phyloP scores from a whole-genome alignment of 2,888 invertebrate species.

The Diarsia dahlii region DNA sequence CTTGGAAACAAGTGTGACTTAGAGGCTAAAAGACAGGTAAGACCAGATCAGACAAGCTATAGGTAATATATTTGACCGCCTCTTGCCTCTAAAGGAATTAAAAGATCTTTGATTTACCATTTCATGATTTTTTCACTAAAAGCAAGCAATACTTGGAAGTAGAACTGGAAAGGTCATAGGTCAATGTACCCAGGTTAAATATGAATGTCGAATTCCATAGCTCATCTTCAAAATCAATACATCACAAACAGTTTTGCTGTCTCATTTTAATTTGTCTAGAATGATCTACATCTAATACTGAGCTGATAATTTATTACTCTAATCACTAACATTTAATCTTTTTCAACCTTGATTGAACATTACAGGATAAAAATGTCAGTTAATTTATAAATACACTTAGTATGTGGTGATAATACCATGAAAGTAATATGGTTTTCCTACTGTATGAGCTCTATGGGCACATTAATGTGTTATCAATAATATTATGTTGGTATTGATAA shows the following conservation, averaged over 20 bases:
- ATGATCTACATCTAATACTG: not conserved
- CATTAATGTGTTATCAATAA: constrained; percentile 51
- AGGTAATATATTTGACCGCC: accelerated
- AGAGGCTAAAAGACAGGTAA: constrained; percentile 97
- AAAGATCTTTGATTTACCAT: not conserved
- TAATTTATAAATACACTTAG: constrained; percentile 24
- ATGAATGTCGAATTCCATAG: not conserved
- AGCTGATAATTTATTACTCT: not conserved
- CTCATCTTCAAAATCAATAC: constrained; percentile 20
- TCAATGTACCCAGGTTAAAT: constrained; percentile 22
- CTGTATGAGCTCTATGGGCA: constrained; percentile 39
- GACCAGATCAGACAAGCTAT: not conserved
- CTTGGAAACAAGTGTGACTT: constrained; percentile 99
- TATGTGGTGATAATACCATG: constrained; percentile 24
- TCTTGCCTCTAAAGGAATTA: not conserved
- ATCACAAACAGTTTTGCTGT: not conserved
- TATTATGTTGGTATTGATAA: constrained; percentile 59
- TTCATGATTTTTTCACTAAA: constrained; percentile 69
- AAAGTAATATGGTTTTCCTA: constrained; percentile 53
- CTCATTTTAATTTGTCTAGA: not conserved
- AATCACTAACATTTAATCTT: constrained; percentile 1
- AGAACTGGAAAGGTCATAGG: not conserved
- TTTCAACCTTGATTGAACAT: not conserved
- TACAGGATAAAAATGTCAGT: constrained; percentile 19
- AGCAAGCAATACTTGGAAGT: not conserved